These are phyloP conservation scores for Nasonia giraulti DNA, from an alignment of 1,140 invertebrate genomes.

Conservation along the genomic window DNA sequence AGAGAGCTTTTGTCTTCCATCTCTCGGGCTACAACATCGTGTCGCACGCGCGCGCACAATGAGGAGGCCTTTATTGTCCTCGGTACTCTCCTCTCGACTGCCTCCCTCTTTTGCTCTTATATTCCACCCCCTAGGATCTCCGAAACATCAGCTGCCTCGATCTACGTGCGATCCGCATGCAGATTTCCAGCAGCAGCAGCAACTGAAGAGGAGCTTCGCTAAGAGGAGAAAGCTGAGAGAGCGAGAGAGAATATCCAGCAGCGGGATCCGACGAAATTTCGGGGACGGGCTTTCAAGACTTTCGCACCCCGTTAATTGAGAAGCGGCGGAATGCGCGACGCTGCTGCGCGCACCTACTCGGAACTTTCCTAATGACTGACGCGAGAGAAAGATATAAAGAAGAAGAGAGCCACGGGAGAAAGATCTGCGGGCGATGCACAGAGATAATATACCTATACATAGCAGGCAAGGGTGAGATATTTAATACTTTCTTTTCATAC, in stretches of 20 bases:
- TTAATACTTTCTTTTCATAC: slow-evolving; percentile 52
- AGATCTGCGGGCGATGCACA: not conserved
- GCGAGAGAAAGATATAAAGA: slow-evolving; percentile 12
- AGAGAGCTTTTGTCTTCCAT: slow-evolving; percentile 48
- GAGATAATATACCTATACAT: slow-evolving; percentile 18
- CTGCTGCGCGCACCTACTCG: slow-evolving; percentile 4
- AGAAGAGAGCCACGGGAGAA: not conserved
- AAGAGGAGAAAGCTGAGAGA: not conserved
- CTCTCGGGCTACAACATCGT: not conserved
- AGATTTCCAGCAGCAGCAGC: slow-evolving; percentile 18
- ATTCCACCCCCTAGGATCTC: not conserved
- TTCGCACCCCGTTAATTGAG: slow-evolving; percentile 51
- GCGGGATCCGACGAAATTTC: slow-evolving; percentile 43
- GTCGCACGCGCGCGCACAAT: slow-evolving; percentile 33
- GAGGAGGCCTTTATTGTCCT: slow-evolving; percentile 48
- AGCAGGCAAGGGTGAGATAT: slow-evolving; percentile 23
- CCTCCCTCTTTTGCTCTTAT: slow-evolving; percentile 5
- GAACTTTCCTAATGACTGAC: slow-evolving; percentile 49
- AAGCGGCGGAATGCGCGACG: slow-evolving; percentile 18
- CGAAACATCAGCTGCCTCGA: slow-evolving; percentile 30
- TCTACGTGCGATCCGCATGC: slow-evolving; percentile 37
- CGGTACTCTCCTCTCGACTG: not conserved
- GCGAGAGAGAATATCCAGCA: not conserved
- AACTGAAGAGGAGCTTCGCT: not conserved
- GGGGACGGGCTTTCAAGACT: slow-evolving; percentile 28